Conservation (phyloP, 2,888 invertebrate genomes). For the Lepidonotus clava region DNA sequence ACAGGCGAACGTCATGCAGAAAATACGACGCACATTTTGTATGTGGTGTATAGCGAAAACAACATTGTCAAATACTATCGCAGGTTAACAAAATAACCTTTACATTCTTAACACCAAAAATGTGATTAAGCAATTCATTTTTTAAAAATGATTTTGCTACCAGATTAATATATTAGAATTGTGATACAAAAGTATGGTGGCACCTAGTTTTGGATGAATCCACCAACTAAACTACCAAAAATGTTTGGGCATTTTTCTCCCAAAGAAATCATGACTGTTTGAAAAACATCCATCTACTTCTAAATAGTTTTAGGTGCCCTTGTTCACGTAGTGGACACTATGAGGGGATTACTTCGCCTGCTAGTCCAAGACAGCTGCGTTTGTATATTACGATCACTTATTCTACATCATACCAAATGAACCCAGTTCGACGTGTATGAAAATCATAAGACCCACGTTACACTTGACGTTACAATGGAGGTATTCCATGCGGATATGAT, state of each 20-base stretch:
- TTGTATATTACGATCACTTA: not conserved
- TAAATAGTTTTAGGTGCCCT: not conserved
- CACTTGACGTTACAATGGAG: too few relatives aligned
- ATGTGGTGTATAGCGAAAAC: too few relatives aligned
- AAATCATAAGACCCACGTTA: too few relatives aligned
- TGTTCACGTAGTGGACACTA: constrained; percentile 32
- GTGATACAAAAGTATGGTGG: not conserved
- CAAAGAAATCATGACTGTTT: not conserved
- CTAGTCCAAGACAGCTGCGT: not conserved
- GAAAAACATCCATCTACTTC: not conserved
- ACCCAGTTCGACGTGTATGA: constrained; percentile 11
- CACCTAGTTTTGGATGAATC: not conserved
- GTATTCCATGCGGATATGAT: too few relatives aligned
- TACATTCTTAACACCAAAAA: too few relatives aligned
- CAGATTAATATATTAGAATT: not conserved
- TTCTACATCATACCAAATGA: not conserved
- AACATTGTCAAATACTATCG: too few relatives aligned
- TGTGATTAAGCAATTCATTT: constrained; percentile 16
- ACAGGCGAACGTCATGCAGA: too few relatives aligned
- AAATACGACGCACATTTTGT: too few relatives aligned
- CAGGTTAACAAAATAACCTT: too few relatives aligned
- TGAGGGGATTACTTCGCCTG: not conserved
- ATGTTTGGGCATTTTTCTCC: not conserved
- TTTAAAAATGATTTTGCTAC: not conserved
- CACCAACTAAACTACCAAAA: not conserved